A percentile compares a stretch with the other conserved stretches of the same genome.
Conservation (phyloP, 1,140 invertebrate species). For the Sitophilus oryzae region DNA sequence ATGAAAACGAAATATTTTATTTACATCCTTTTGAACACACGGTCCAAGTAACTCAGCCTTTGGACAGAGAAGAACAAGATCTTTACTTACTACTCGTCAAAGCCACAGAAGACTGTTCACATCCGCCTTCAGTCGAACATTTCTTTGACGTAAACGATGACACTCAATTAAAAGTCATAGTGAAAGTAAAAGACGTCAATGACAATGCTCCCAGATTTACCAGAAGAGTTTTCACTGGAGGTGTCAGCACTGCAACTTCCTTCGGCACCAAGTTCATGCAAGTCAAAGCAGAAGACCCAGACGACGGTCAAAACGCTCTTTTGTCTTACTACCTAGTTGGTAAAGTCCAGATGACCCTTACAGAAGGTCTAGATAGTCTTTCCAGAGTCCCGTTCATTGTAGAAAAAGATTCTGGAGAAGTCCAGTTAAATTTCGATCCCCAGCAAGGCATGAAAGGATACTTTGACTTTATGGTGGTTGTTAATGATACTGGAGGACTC, state of each 20-base stretch:
- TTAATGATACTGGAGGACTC: slow-evolving; percentile 78
- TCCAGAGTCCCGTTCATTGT: slow-evolving; percentile 77
- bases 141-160: slow-evolving; percentile 50
- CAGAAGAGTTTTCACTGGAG: slow-evolving; percentile 80
- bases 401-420: slow-evolving; percentile 69
- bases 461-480: slow-evolving; percentile 84
- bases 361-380: slow-evolving; percentile 78
- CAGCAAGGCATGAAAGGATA: slow-evolving; percentile 96
- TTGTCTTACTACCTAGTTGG: slow-evolving; percentile 75
- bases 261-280: slow-evolving; percentile 86
- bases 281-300: slow-evolving; percentile 79
- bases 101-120: slow-evolving; percentile 77
- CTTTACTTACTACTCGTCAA: slow-evolving; percentile 69
- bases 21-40: slow-evolving; percentile 70
- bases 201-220: slow-evolving; percentile 80
- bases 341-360: slow-evolving; percentile 72
- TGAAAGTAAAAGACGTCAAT: slow-evolving; percentile 80
- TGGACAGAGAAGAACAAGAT: slow-evolving; percentile 71
- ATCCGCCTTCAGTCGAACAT: slow-evolving; percentile 47
- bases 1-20: slow-evolving; percentile 65
- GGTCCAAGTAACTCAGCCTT: slow-evolving; percentile 43
- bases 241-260: slow-evolving; percentile 86
- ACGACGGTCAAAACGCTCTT: slow-evolving; percentile 67
- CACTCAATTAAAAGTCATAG: slow-evolving; percentile 67
- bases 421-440: slow-evolving; percentile 89